phyloP scores from a whole-genome alignment of 2,888 invertebrate genomes.

The Galerucella calmariensis region DNA sequence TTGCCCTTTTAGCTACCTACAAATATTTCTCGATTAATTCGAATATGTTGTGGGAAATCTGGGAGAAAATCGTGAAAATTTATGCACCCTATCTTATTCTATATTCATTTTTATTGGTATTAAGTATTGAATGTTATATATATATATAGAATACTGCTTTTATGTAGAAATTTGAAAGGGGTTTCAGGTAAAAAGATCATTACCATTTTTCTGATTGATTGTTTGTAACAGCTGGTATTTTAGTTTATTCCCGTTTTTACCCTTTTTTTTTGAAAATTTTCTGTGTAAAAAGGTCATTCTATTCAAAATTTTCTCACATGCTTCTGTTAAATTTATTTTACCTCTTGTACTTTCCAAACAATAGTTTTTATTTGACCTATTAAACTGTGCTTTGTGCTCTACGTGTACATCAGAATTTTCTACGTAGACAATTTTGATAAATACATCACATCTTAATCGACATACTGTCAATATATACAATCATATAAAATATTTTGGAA shows the following conservation, averaged over 20 bases:
- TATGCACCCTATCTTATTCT: conserved; percentile 16
- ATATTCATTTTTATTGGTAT: conserved; percentile 5
- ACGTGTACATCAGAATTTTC: too few species aligned
- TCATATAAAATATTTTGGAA: too few species aligned
- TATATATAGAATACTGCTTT: background rate
- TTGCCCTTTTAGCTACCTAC: conserved; percentile 8
- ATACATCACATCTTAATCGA: too few species aligned
- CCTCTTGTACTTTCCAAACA: background rate
- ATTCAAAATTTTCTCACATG: background rate
- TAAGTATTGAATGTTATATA: conserved; percentile 3
- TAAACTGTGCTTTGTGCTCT: background rate
- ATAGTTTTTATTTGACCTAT: background rate
- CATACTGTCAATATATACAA: too few species aligned
- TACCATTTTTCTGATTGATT: conserved; percentile 12
- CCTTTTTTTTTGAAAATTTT: conserved; percentile 9
- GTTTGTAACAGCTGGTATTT: conserved; percentile 16
- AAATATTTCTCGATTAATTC: conserved; percentile 21
- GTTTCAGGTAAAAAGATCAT: conserved; percentile 20
- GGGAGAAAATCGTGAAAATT: conserved; percentile 19
- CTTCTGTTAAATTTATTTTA: background rate
- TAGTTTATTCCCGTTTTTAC: conserved; percentile 16
- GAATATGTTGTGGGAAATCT: conserved; percentile 15
- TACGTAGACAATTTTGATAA: too few species aligned
- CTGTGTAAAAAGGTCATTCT: too few species aligned
- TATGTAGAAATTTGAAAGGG: conserved; percentile 14